Base-by-base conservation (phyloP, 2,113 vertebrate genomes). In the Strigops habroptila region DNA sequence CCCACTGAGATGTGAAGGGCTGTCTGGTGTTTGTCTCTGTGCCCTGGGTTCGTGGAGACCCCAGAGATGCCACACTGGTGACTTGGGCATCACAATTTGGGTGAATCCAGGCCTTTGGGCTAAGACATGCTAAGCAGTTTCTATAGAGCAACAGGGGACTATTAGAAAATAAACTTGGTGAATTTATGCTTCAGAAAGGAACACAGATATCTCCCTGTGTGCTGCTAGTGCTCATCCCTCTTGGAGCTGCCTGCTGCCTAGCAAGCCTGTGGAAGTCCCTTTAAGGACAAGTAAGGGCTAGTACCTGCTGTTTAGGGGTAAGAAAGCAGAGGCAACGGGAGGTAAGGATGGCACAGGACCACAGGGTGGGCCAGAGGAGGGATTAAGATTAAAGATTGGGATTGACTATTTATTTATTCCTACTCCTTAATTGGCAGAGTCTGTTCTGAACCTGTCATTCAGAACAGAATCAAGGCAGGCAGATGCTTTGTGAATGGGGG, bases 11-110 rank as follows among this genome's bases (percentile, higher is more conserved):
- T 31, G 13, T 35, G 31, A 64, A 57, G 9, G 28, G 23, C 33
- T 4, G 0, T 43, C 49, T 52, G 33, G 37, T 21, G 14, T 16
- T 67, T 79, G 44, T 52, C 14, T 68, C 19, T 79, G 35, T 75
- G 24, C 18, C 10, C 39, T 53, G 16, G 27, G 25, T 43, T 27
- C 43, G 17, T 3, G 31, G 46, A 44, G 55, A 68, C 12, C 21
- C 60, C 3, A 0, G 8, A 28, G 44, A 22, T 4, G 7, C 25
- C 27, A 30, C 2, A 1, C 21, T 28, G 24, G 41, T 63, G 63
- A 44, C n/a, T 74, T 0, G 0, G 17, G 62, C 30, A 49, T n/a
- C 1, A 1, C 57, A 18, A 14, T 51, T 63, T 24, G 39, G 37
- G 19, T 65, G 17, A 92, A 65, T 51, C 30, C 46, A 57, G 46